Conservation (phyloP, 2,888 invertebrate genomes). For the Syrphus vitripennis region DNA sequence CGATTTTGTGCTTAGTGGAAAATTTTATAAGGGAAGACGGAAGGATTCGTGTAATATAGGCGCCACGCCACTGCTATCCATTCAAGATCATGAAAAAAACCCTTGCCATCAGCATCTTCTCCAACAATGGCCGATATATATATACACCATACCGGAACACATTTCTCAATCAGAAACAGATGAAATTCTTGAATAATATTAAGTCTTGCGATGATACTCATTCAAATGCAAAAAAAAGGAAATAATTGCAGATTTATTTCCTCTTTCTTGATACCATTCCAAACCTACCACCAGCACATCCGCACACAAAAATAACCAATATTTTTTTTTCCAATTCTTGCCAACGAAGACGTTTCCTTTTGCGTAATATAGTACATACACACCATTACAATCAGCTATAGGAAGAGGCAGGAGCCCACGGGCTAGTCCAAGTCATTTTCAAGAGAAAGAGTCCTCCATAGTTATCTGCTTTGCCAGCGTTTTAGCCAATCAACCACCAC, state of each 20-base stretch:
- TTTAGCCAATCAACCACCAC: constrained; percentile 52
- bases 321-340: not conserved
- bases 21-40: no score
- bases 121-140: not conserved
- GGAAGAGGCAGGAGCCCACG: constrained; percentile 29
- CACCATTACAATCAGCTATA: not conserved
- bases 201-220: not conserved
- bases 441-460: constrained; percentile 18
- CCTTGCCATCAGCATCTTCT: not conserved
- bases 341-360: not conserved
- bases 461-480: constrained; percentile 24
- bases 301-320: not conserved
- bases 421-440: constrained; percentile 52
- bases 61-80: no score
- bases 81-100: no score
- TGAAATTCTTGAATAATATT: not conserved
- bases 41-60: no score
- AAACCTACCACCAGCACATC: not conserved
- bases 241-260: not conserved
- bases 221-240: not conserved
- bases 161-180: constrained; percentile 43
- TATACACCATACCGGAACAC: not conserved
- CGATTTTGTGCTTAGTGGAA: no score
- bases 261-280: not conserved
- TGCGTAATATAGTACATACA: not conserved